phyloP scores from a whole-genome alignment of 2,888 invertebrate genomes.

The Erannis defoliaria region DNA sequence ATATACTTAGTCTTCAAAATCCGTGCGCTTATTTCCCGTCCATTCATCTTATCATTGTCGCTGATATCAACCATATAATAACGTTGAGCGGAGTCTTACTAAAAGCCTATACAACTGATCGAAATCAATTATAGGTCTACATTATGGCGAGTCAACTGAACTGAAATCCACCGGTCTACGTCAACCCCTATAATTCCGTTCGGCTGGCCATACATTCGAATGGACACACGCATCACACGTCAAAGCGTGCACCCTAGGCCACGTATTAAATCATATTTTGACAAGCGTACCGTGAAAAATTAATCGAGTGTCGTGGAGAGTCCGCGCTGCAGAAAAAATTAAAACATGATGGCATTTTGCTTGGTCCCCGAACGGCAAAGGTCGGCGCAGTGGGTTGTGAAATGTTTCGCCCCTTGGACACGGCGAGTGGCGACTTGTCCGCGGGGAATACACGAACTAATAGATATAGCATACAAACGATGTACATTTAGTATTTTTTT shows the following conservation, averaged over 20 bases:
- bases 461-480: background rate
- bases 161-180: constrained; percentile 30
- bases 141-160: constrained; percentile 44
- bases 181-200: constrained; percentile 48
- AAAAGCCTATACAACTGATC: constrained; percentile 5
- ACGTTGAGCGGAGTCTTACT: background rate
- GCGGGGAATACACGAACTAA: constrained; percentile 56
- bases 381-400: constrained; percentile 81
- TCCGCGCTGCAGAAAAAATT: constrained; percentile 71
- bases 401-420: constrained; percentile 74
- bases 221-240: constrained; percentile 71
- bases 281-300: constrained; percentile 86
- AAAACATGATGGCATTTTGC: constrained; percentile 83
- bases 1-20: too few relatives aligned
- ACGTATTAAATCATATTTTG: constrained; percentile 84
- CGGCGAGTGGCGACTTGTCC: constrained; percentile 59
- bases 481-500: too few relatives aligned
- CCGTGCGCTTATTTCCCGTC: too few relatives aligned
- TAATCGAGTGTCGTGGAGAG: constrained; percentile 84
- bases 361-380: constrained; percentile 78
- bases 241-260: constrained; percentile 68
- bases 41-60: background rate
- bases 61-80: too few relatives aligned
- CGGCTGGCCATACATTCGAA: constrained; percentile 53
- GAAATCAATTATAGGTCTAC: constrained; percentile 32